Evolutionary conservation across 2,888 invertebrate genomes (phyloP), one percentile per base, ranked within the genome.

Genomic region (Linnaemya tessellans): DNA sequence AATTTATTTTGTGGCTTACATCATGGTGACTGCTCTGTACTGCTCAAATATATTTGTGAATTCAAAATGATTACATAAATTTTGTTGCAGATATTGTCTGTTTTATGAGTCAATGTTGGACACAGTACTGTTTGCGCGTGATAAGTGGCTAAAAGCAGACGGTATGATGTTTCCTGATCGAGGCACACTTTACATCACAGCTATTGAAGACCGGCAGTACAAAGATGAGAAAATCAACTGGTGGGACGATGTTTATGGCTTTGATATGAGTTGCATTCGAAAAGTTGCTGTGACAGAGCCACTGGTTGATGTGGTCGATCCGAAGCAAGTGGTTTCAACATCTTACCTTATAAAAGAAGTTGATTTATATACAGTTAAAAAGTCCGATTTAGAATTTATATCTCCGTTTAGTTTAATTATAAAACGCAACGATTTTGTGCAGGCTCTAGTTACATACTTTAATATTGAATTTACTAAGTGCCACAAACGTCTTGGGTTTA

Each of bases 151-250:
- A 62, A 95, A 95, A 88, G 94, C 96, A 1, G 97, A 96, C 90
- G 99, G 99, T 80, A 95, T 98, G 94, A 95, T 99, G 89, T 98
- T 99, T 93, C 99, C 99, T 0, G 98, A 95, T 91, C 95, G 96
- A 90, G 99, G 99, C 87, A 98, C 98, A 1, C 93, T 99, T 56
- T 99, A 97, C 93, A 96, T 99, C 77, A 97, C 97, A 86, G 97
- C 97, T 25, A 97, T 97, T 83, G 97, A 98, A 93, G 99, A 99
- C 93, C 95, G 99, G 22, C 99, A 99, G 93, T 99, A 99, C 93
- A 99, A 99, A 93, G 99, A 99, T 91, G 99, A 99, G 93, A 99
- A 99, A 93, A 99, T 99, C 89, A 99, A 99, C 93, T 99, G 99
- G 99, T 99, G 99, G 99, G 98, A 99, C 91, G 98, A 98, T 93